These are phyloP conservation scores for Emydoidea blandingii DNA, from an alignment of 2,797 vertebrate species.

Conservation along the genomic window DNA sequence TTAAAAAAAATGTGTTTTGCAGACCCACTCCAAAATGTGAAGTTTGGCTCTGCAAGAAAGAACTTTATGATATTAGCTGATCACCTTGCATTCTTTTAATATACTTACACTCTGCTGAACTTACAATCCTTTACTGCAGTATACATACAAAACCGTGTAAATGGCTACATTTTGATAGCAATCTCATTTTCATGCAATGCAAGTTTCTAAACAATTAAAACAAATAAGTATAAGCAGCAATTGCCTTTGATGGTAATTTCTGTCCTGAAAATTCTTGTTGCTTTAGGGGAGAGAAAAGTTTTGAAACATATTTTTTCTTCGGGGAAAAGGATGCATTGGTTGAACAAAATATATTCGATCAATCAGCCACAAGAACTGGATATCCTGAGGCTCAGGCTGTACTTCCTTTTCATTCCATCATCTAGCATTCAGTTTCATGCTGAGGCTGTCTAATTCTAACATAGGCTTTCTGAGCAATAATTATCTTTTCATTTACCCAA, in stretches of 20 bases:
- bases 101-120: neutral
- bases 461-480: constrained; percentile 36
- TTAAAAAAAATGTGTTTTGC: neutral
- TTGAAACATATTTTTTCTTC: neutral
- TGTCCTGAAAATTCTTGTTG: neutral
- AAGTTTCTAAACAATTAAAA: constrained; percentile 42
- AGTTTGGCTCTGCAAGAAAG: neutral
- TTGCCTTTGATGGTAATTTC: constrained; percentile 4
- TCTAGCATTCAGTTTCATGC: constrained; percentile 15
- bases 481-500: constrained; percentile 39
- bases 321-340: neutral
- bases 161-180: constrained; percentile 9
- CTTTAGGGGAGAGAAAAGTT: neutral
- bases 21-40: neutral
- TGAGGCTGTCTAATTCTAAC: constrained; percentile 22
- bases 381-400: neutral
- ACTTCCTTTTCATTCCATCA: neutral
- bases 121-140: constrained; percentile 19
- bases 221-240: constrained; percentile 16
- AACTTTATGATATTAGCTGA: neutral
- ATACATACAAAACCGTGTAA: neutral
- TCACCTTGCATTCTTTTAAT: neutral
- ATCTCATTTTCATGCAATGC: constrained; percentile 38
- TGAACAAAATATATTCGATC: neutral
- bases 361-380: neutral